Evolutionary conservation across 92 coral and sea anemone genomes (phyloP), one percentile per base, ranked within the genome.

Genomic region (Plumapathes pennacea): DNA sequence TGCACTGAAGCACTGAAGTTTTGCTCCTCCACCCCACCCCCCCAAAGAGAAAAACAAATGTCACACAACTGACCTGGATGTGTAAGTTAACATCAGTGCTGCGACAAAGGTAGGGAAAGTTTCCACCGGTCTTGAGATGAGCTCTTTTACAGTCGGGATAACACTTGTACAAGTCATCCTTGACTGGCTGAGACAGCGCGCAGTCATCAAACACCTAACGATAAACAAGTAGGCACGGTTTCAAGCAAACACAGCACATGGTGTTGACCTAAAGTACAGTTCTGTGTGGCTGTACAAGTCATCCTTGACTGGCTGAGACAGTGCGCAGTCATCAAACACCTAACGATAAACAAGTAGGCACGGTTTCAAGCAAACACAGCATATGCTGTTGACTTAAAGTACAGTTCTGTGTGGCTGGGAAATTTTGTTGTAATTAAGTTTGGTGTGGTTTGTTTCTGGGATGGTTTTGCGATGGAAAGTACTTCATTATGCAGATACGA

Each of bases 271-370:
- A n/a, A 8, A 34, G 40, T 34, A 34, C 40, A 34, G 40, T 34
- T 8, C 40, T 34, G 40, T 34, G 13, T 34, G 13, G 7, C 7
- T 34, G 40, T 34, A 7, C 40, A 34, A 34, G 13, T 34, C 8
- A 8, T 34, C 8, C 40, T n/a, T 34, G n/a, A 8, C 40, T 8
- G 8, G n/a, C 9, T 34, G n/a, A 34, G 40, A n/a, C 40, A 92
- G 46, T 10, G 98, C 98, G 51, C 96, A 92, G 48, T 92, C 96
- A 68, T 92, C 98, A 77, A 92, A 92, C 38, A 92, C 98, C 98
- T 92, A 18, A 6, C 12, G 27, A 64, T 28, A 41, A 18, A 41
- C 20, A 41, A 11, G 39, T 9, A 46, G 9, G n/a, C n/a, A n/a
- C n/a, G n/a, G n/a, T n/a, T n/a, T 4, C 4, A 57, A 41, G n/a